These are phyloP conservation scores for Centrocercus urophasianus DNA, from an alignment of 2,113 vertebrate genomes.

Conservation along the genomic window DNA sequence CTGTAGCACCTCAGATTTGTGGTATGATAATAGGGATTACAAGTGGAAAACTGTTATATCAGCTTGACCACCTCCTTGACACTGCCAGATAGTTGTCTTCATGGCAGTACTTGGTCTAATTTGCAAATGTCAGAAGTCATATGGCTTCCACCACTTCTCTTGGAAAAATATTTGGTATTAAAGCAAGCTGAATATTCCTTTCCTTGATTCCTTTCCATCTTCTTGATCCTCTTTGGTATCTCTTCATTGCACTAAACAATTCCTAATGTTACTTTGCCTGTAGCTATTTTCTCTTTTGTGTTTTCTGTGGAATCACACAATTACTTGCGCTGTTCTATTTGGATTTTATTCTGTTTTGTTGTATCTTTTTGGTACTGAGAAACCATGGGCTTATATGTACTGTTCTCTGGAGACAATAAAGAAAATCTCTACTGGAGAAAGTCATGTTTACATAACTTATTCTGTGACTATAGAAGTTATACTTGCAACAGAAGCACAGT, in stretches of 20 bases:
- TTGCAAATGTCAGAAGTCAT: slow-evolving; percentile 16
- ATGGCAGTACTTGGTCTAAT: background rate
- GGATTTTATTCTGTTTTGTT: background rate
- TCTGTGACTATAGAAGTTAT: background rate
- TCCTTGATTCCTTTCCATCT: background rate
- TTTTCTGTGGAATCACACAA: background rate
- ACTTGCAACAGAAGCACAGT: background rate
- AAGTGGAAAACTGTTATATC: slow-evolving; percentile 44
- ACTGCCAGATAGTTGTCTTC: slow-evolving; percentile 1
- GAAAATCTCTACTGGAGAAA: background rate
- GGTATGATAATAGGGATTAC: background rate
- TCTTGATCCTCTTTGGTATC: background rate
- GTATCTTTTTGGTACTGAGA: background rate
- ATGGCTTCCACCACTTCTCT: background rate
- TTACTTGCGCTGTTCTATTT: background rate
- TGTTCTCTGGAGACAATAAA: background rate
- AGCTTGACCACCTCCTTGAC: slow-evolving; percentile 20
- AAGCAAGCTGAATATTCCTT: slow-evolving; percentile 13
- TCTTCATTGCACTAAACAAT: background rate
- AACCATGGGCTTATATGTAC: background rate
- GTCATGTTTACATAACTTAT: background rate
- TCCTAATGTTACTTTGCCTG: background rate
- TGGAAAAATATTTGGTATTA: background rate
- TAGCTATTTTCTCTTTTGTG: background rate
- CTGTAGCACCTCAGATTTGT: slow-evolving; percentile 19